Base-by-base conservation (phyloP, 1,140 invertebrate genomes). In the Drosophila leontia region DNA sequence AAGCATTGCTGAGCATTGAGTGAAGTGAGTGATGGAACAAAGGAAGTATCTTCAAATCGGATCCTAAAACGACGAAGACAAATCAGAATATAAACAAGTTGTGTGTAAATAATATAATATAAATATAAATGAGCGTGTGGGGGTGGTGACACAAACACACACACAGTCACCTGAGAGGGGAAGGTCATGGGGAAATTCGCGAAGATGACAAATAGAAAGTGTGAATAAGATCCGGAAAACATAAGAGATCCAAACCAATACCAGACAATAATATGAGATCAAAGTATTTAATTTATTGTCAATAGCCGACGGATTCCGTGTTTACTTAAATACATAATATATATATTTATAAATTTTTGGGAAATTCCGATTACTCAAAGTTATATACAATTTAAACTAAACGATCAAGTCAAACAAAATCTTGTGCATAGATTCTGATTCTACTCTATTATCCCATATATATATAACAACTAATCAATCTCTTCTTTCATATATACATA, bases 51-150 rank as follows among this genome's bases (percentile, higher is more conserved):
- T 69, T 39, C 55, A 60, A 82, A 63, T 67, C 39, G 35, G 50
- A 81, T 60, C 62, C 17, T 4, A 13, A 48, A 17, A 15, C 32
- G 17, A 12, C 56, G 50, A 63, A 72, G 57, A 76, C 32, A 81
- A 64, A 58, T 42, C 79, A 82, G 68, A 56, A 62, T 44, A 65
- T 62, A 65, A 78, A 78, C 59, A 74, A 48, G 57, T 35, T 44
- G 42, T 65, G 34, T 65, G 60, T 53, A 56, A 56, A 56, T 56
- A 56, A 39, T 39, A 11, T 26, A 56, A 39, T 39, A 39, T 56
- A 39, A 39, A 39, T 67, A 68, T 37, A 53, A 41, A 12, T 41
- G 50, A 65, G 37, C 35, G 62, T 39, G 62, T 65, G 62, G 62
- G 39, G 62, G 57, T 65, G 57, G 41, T 26, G 32, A 56, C 48